phyloP scores from a whole-genome alignment of 2,113 vertebrate genomes.

The Poeciliopsis turrubarensis region DNA sequence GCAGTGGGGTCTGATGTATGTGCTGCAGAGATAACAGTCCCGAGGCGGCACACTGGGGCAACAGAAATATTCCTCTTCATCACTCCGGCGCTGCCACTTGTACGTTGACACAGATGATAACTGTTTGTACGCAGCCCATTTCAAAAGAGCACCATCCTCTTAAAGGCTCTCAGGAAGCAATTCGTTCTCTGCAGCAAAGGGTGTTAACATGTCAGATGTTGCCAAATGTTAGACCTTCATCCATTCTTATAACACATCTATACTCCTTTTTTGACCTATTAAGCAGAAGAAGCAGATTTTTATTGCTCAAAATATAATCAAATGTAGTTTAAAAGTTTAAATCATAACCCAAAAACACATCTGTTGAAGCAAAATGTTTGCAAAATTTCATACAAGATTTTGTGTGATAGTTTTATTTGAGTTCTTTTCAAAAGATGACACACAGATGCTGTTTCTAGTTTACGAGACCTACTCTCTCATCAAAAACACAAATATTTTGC shows the following conservation, averaged over 20 bases:
- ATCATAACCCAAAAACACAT: background rate
- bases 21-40: constrained; percentile 72
- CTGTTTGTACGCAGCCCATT: constrained; percentile 50
- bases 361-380: background rate
- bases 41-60: constrained; percentile 46
- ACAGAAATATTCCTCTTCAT: constrained; percentile 66
- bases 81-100: constrained; percentile 50
- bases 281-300: background rate
- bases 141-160: constrained; percentile 51
- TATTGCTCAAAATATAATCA: background rate
- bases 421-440: background rate
- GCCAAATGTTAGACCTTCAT: constrained; percentile 40
- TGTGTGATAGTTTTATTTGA: background rate
- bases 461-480: background rate
- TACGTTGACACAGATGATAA: constrained; percentile 67
- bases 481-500: background rate
- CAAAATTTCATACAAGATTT: background rate
- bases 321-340: background rate
- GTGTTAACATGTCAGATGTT: constrained; percentile 43
- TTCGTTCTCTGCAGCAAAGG: constrained; percentile 23
- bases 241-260: constrained; percentile 18
- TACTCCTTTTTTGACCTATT: constrained; percentile 4
- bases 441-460: background rate
- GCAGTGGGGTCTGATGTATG: constrained; percentile 69
- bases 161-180: constrained; percentile 48